Base-by-base conservation (phyloP, 1,140 invertebrate species). In the Drosophila nasuta region DNA sequence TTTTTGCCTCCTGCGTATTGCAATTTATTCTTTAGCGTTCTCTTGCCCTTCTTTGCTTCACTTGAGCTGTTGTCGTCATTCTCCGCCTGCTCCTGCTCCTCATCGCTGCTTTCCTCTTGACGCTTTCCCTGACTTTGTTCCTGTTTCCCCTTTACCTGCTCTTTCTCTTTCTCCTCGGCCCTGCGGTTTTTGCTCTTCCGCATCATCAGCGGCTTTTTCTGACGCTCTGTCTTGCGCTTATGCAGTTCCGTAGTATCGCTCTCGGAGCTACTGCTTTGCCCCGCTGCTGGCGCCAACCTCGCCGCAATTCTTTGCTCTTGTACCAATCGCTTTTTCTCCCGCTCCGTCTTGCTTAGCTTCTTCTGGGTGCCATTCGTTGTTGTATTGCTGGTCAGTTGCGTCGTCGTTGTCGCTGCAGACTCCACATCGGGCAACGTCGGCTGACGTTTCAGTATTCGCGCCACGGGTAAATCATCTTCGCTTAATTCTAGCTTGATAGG, bases 281-380 rank as follows among this genome's bases (percentile, higher is more conserved):
- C 85, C 25, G 78, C 66, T 5, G 54, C 45, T 1, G 82, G 74
- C 2, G 80, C 81, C 13, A 92, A 35, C 0, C 91, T 70, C 3
- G 91, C 91, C 0, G 92, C 89, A 5, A 92, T 83, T 5, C 92
- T 60, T 17, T 91, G 77, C 69, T 92, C 92, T 43, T 91, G 86
- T 30, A 90, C 75, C 35, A 75, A 30, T 5, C 92, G 80, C 51
- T 91, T 92, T 64, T 92, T 92, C 28, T 91, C 92, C 0, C 91
- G 75, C 25, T 91, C 91, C 49, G 78, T 43, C 35, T 92, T 92
- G 52, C 88, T 87, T 1, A 92, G 66, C 33, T 92, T 92, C 57
- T 92, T 92, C 7, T 91, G 91, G n/a, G 51, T 58, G 5, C 85
- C 75, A 49, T 90, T 75, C 6, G 62, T 75, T 1, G 82, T 81